Conservation (phyloP, 2,888 invertebrate species). For the Tupiocoris notatus region DNA sequence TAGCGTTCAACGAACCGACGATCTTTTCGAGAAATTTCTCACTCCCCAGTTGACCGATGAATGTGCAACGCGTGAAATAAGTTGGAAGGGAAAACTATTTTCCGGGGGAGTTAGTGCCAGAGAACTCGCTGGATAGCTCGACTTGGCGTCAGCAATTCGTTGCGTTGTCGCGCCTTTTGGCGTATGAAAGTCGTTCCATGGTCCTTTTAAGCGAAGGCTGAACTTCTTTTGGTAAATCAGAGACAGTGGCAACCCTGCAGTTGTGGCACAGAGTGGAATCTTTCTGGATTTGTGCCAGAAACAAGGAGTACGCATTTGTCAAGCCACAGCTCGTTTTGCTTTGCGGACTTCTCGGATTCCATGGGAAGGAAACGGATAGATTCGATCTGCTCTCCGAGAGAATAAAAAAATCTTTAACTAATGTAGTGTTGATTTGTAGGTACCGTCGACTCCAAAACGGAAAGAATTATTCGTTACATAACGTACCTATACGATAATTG, state of each 20-base stretch:
- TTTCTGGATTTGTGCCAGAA: background rate
- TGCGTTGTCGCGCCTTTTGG: background rate
- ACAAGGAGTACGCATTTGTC: background rate
- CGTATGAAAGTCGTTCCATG: background rate
- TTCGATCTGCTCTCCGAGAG: background rate
- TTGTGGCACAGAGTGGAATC: background rate
- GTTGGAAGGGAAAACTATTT: no score
- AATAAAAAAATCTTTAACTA: no score
- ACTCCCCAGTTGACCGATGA: no score
- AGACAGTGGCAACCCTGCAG: background rate
- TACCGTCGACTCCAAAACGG: no score
- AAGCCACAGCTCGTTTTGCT: background rate
- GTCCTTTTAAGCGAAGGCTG: background rate
- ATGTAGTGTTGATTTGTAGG: no score
- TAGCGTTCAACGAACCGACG: no score
- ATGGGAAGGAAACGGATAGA: background rate
- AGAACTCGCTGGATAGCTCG: background rate
- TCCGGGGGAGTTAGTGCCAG: background rate
- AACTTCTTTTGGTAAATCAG: background rate
- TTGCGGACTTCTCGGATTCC: background rate
- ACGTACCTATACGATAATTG: no score
- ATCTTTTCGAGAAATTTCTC: no score
- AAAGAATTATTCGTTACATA: no score
- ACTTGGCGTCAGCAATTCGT: background rate
- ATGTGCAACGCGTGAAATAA: background rate